These are phyloP conservation scores for Cyrtorhinus lividipennis DNA, from an alignment of 1,140 invertebrate genomes.

Conservation along the genomic window DNA sequence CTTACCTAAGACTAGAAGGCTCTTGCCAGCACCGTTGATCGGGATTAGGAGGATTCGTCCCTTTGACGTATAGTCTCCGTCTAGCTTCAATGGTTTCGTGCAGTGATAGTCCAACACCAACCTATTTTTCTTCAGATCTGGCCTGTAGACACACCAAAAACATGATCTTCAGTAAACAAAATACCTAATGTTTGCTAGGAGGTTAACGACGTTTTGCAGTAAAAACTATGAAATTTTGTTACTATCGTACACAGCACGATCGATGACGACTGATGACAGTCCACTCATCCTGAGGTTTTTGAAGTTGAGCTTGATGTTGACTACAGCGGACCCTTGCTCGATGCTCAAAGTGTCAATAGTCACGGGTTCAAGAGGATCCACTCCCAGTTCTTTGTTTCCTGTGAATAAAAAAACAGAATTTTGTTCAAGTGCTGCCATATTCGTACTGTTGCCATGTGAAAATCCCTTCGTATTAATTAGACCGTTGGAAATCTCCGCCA, in stretches of 20 bases:
- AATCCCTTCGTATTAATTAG: background rate
- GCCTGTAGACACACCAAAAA: too few species aligned
- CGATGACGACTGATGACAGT: conserved; percentile 4
- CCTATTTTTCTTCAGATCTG: conserved; percentile 4
- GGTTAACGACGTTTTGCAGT: too few species aligned
- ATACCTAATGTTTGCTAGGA: too few species aligned
- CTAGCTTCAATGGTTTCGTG: background rate
- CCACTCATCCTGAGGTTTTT: conserved; percentile 12
- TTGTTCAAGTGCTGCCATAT: too few species aligned
- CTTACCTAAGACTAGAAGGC: conserved; percentile 13
- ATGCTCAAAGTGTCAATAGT: background rate
- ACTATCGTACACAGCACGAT: conserved; percentile 16
- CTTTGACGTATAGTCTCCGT: conserved; percentile 10
- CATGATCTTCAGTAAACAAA: too few species aligned
- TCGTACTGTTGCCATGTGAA: background rate
- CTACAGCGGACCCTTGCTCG: conserved; percentile 6
- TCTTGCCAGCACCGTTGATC: conserved; percentile 16
- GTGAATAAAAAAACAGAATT: background rate
- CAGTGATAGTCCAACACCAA: background rate
- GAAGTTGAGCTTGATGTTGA: conserved; percentile 12
- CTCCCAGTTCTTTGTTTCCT: conserved; percentile 10
- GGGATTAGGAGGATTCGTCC: conserved; percentile 12
- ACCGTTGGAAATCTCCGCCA: too few species aligned
- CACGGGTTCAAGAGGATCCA: conserved; percentile 11
- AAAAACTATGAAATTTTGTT: too few species aligned